These are phyloP conservation scores for Epizoanthus stellaris DNA, from an alignment of 92 coral and sea anemone genomes.

Conservation along the genomic window DNA sequence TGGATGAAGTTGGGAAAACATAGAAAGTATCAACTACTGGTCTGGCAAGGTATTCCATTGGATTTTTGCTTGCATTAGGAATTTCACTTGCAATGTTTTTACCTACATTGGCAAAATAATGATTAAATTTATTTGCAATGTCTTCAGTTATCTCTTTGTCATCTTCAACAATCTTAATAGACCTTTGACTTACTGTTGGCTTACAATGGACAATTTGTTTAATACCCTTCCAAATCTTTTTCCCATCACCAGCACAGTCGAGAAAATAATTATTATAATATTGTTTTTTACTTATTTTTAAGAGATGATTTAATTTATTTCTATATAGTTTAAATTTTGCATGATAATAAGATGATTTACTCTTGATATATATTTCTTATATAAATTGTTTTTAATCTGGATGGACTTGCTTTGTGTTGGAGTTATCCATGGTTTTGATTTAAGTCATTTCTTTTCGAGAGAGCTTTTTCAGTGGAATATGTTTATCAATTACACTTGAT, in stretches of 20 bases:
- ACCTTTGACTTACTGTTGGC: not conserved
- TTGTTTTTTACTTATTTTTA: not conserved
- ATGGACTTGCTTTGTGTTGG: not conserved
- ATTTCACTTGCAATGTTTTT: constrained; percentile 18
- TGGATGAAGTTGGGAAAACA: constrained; percentile 44
- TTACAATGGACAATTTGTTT: not conserved
- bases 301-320: constrained; percentile 9
- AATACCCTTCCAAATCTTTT: not conserved
- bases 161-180: constrained; percentile 6
- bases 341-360: constrained; percentile 3
- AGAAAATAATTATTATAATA: not conserved
- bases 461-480: not conserved
- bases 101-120: constrained; percentile 37
- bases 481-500: not conserved
- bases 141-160: constrained; percentile 13
- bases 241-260: not conserved
- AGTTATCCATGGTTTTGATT: constrained; percentile 3
- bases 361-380: not conserved
- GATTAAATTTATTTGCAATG: not conserved
- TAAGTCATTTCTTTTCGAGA: not conserved
- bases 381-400: not conserved
- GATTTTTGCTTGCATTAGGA: constrained; percentile 43
- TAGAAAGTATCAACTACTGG: constrained; percentile 48
- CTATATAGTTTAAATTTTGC: constrained; percentile 11
- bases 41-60: constrained; percentile 34